Base-by-base conservation (phyloP, 1,140 invertebrate species). In the Drosophila varians region DNA sequence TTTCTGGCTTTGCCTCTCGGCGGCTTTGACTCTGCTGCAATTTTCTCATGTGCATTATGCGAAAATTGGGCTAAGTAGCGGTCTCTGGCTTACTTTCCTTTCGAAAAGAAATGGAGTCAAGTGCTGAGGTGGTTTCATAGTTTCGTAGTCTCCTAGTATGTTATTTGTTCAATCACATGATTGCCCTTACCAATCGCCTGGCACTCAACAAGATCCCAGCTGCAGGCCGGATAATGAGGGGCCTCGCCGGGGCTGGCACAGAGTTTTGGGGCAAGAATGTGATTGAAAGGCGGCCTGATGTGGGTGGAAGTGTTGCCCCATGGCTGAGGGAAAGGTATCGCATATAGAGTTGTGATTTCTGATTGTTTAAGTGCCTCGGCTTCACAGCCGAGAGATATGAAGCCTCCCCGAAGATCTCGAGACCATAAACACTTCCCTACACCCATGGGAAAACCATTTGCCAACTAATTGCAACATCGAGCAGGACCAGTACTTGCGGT, bases 11-110 rank as follows among this genome's bases (percentile, higher is more conserved):
- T 77, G 83, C 69, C 83, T 80, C 57, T 71, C 53, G 69, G 73
- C 74, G n/a, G 21, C 52, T 58, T 82, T 65, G 70, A 11, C 28
- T 31, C 9, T 9, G 28, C 28, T 61, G 79, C 75, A 87, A 87
- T 86, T 86, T 80, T 58, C 75, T 79, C 74, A 73, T 83, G 83
- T 87, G 82, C 77, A 88, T 82, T 88, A 87, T 87, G 77, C 82
- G 73, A 88, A 86, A 87, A 73, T 82, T 87, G 82, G 82, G 82
- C 82, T 87, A 87, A 87, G 82, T 88, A 87, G 82, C 83, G 71
- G 82, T 47, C 52, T 66, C 49, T 56, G 49, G 48, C 21, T 42
- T 56, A 43, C 47, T 42, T 57, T 53, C 48, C 56, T 56, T 68
- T 66, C 45, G 56, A 68, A 74, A 71, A 62, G 73, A 86, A 86